Evolutionary conservation across 2,797 vertebrate species (phyloP), one percentile per base, ranked within the genome.

Genomic region (Dendrocincla tyrannina): DNA sequence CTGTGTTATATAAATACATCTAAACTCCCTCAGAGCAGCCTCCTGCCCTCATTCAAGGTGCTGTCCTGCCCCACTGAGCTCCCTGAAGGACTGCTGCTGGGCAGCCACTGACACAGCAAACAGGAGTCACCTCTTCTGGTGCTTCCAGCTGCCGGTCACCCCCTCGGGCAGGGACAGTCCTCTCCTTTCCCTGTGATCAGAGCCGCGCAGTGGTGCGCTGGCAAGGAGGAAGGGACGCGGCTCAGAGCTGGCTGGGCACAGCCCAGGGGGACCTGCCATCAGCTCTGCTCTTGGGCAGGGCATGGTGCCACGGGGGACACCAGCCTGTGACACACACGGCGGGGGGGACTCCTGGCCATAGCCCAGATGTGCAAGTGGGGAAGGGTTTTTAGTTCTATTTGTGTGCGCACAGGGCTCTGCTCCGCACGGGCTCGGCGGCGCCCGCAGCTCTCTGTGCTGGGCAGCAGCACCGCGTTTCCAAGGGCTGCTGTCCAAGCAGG

Each of bases 401-500:
- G 1, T 17, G 46, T 62, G 56, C 17, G 20, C 47, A 18, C 30
- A 9, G 58, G 70, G 70, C 88, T 62, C 53, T 73, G 73, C 80
- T 52, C 50, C 17, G 6, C 17, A 7, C 11, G 4, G 28, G 50
- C 52, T n/a, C 1, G 0, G 76, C 2, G 20, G 33, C 25, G 55
- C 44, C 53, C 2, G 0, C 35, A 12, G 64, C 82, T 56, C 85
- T 82, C 80, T 88, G 91, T 88, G 94, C 76, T 28, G 73, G 85
- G 88, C 85, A 64, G 87, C 74, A 85, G 84, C 56, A 67, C 68
- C 44, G 1, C 1, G 23, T 8, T 37, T 76, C 55, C 39, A 60
- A 74, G 89, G 68, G 89, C 90, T 90, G 89, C 82, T 49, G 50
- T 60, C 91, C 95, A 86, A 89, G 91, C 59, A 22, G 80, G 69